Evolutionary conservation across 2,888 invertebrate genomes (phyloP), one percentile per base, ranked within the genome.

Genomic region (Siphonodentalium dalli): DNA sequence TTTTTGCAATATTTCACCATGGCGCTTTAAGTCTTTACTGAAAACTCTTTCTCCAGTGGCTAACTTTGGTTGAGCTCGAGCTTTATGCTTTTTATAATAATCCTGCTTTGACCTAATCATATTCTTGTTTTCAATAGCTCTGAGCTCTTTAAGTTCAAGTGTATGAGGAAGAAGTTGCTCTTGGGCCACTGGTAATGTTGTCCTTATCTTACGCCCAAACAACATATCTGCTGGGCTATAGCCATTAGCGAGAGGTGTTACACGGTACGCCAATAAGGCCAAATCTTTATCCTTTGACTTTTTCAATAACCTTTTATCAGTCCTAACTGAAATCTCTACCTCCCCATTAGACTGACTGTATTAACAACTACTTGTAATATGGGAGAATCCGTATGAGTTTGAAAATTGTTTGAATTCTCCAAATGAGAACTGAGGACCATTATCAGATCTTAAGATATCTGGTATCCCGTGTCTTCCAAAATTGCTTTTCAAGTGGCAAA

Each of bases 321-420:
- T 40, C 27, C 27, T 24, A 9, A 40, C 27, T 13, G 40, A 6
- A 18, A 24, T 24, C 18, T 40, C 40, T 2, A 27, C 40, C 5
- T 21, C 40, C 9, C 40, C 24, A 24, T 40, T 40, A n/a, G 21
- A 26, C n/a, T 15, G 23, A n/a, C 27, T 24, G 18, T 26, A 40
- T 15, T 40, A 27, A 11, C 7, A 27, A 40, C 40, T 6, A n/a
- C 26, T 13, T 15, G 40, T 40, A 13, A 13, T 11, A 18, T 40
- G 40, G 3, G n/a, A n/a, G 15, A 40, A 26, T 9, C 26, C 40
- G 20, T 40, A 40, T 8, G 9, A 13, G 8, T 9, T 15, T n/a
- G 7, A 40, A 18, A 40, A 24, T 40, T n/a, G 20, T 23, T 40
- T 40, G 40, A 40, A 40, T 40, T 40, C 40, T 8, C 24, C 15